Conservation (phyloP, 1,140 invertebrate genomes). For the Bombus difficillimus region DNA sequence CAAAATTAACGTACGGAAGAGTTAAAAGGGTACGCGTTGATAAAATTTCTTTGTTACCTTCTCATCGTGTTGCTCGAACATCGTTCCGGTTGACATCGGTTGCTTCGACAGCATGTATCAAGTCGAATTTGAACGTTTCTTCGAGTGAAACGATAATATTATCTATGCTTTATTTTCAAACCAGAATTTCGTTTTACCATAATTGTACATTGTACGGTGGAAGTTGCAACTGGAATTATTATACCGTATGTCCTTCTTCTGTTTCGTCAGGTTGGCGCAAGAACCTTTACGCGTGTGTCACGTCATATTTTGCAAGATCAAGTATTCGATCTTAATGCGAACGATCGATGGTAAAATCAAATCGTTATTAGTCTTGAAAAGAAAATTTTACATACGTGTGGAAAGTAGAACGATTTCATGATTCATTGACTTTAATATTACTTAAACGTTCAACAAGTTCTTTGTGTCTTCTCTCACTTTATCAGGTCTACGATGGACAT, state of each 20-base stretch:
- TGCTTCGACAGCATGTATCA: neutral
- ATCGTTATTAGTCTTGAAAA: neutral
- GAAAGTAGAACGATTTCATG: neutral
- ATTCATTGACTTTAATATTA: neutral
- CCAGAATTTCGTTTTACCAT: neutral
- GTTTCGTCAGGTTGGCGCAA: no score
- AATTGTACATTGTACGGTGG: neutral
- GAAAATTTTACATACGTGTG: neutral
- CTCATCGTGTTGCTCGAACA: neutral
- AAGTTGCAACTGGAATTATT: neutral
- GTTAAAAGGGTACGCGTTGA: neutral
- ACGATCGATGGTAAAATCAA: neutral
- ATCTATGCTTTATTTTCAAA: neutral
- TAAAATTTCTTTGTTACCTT: neutral
- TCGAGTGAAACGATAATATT: neutral
- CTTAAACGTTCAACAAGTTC: neutral
- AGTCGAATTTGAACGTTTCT: neutral
- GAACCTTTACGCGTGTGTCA: no score
- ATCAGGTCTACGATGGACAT: neutral
- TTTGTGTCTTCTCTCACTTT: neutral
- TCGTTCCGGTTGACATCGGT: neutral
- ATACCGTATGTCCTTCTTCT: neutral
- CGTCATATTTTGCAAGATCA: neutral
- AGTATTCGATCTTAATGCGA: no score
- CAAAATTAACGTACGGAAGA: conserved; percentile 1